Conservation (phyloP, 2,113 vertebrate species). For the Leptocoma aspasia region DNA sequence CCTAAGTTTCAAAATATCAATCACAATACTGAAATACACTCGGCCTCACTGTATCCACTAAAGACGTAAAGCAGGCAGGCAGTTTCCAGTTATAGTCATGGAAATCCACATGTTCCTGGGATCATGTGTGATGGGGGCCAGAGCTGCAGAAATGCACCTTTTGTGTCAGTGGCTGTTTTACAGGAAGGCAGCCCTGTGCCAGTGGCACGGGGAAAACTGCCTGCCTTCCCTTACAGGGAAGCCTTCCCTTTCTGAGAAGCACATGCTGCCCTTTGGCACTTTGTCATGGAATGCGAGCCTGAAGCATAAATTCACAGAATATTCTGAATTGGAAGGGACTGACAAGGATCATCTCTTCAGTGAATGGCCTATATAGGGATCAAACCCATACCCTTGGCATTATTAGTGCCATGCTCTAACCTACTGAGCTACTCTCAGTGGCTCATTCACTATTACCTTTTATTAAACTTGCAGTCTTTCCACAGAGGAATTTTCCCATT, state of each 20-base stretch:
- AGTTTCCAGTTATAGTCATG: not conserved
- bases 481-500: not conserved
- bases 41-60: not conserved
- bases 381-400: not conserved
- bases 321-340: not conserved
- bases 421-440: not conserved
- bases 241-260: not conserved
- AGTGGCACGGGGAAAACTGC: too few species aligned
- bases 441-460: not conserved
- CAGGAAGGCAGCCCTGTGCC: not conserved
- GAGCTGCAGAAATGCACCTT: not conserved
- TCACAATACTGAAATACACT: not conserved
- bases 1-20: not conserved
- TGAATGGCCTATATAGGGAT: not conserved
- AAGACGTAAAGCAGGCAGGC: not conserved
- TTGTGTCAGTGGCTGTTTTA: not conserved
- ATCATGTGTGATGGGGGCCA: accelerated
- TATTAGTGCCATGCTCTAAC: not conserved
- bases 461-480: not conserved
- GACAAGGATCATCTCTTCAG: not conserved
- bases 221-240: not conserved
- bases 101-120: not conserved
- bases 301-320: not conserved
- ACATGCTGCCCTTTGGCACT: not conserved
- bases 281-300: not conserved